Base-by-base conservation (phyloP, 2,113 vertebrate genomes). In the Dromas ardeola region DNA sequence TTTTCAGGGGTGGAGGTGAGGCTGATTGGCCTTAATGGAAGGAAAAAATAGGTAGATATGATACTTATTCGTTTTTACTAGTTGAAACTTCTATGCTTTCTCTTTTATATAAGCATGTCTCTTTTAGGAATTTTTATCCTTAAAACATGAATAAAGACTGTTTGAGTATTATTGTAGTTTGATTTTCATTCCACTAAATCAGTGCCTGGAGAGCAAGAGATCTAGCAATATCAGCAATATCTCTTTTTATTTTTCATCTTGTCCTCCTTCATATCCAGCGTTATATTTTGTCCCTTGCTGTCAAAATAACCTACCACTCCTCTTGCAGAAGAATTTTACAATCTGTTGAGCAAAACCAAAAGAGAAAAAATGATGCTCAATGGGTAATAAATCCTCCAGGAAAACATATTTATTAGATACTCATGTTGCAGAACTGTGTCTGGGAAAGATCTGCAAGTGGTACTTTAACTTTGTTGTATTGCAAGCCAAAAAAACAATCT, bases 351-450 rank as follows among this genome's bases (percentile, higher is more conserved):
- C 43, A 88, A 92, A 95, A 93, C 5, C 20, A 78, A 90, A 92
- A 56, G 10, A 55, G 45, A 93, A 83, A 74, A 93, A 80, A 50
- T 38, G 2, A 58, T 63, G 10, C 9, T 90, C 13, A 63, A 8
- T 59, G 65, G 6, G 13, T 78, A 86, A 79, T 81, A 95, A 84
- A 61, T 92, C 42, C 67, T 95, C 32, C 23, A 71, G 82, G 34
- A 88, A 81, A 96, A 59, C 29, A 52, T 66, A 81, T 92, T 93
- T 94, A 83, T 97, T 86, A 81, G 49, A 36, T 74, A 83, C 23
- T 88, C 42, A 36, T 67, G 61, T 81, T 93, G 47, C 63, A 92
- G 76, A 88, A 88, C 50, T 63, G 17, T 83, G 63, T 29, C 85
- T 92, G 50, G 43, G 69, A 95, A 90, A 88, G 55, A 76, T 91